These are phyloP conservation scores for Bungarus multicinctus DNA, from an alignment of 2,113 vertebrate species.

Conservation along the genomic window DNA sequence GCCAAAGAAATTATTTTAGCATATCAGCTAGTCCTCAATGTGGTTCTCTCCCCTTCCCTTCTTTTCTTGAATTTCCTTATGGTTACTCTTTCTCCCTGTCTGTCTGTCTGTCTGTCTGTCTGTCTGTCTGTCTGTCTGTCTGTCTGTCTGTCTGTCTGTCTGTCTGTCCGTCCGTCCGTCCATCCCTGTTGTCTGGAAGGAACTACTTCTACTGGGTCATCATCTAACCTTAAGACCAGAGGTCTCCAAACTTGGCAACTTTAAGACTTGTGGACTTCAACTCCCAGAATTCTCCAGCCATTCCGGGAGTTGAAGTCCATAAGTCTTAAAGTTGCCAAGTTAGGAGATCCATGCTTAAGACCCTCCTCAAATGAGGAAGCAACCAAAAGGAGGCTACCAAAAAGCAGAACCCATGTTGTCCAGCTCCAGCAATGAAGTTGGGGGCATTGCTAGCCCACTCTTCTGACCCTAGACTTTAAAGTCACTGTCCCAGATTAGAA, in stretches of 20 bases:
- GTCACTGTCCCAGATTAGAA: neutral
- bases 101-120: too few relatives aligned
- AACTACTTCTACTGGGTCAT: neutral
- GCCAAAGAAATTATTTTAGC: neutral
- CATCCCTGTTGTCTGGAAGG: neutral
- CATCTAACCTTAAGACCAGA: neutral
- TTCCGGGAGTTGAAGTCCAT: too few relatives aligned
- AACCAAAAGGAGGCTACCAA: neutral
- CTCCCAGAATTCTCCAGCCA: neutral
- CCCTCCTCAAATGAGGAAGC: neutral
- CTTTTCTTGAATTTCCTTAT: neutral
- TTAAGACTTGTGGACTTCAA: too few relatives aligned
- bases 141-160: too few relatives aligned
- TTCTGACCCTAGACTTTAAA: neutral
- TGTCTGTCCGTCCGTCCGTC: too few relatives aligned
- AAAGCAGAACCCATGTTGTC: neutral
- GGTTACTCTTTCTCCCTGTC: neutral
- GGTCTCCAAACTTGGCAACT: too few relatives aligned
- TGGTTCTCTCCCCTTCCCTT: neutral
- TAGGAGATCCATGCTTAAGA: too few relatives aligned
- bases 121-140: too few relatives aligned
- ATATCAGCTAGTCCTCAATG: neutral
- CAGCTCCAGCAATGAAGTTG: neutral
- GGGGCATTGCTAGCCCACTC: neutral
- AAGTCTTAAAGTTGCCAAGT: too few relatives aligned